Base-by-base conservation (phyloP, 1,140 invertebrate species). In the Nephotettix cincticeps region DNA sequence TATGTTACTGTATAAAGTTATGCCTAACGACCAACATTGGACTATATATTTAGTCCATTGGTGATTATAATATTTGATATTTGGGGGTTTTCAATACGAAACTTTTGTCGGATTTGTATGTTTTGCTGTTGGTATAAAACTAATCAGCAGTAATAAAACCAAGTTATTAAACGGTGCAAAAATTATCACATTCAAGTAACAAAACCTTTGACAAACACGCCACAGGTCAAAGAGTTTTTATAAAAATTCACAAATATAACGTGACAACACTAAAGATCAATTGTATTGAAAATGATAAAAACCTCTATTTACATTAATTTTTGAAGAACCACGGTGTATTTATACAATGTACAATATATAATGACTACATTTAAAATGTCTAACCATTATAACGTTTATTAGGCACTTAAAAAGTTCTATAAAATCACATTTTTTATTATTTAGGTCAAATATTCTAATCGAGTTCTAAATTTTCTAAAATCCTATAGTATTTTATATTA, bases 321-420 rank as follows among this genome's bases (percentile, higher is more conserved):
- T 61, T 61, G 25, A 19, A 21, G 3, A 6, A 23, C 9, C 13
- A 25, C 56, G 9, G 21, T 61, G 56, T 27, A 27, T 61, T 25
- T 61, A 27, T 61, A 61, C 11, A 54, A 14, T 54, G 6, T 27
- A 25, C 21, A 61, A 29, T 61, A 6, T 61, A 14, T 9, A 27
- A 27, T 36, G 32, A 36, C 56, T 61, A 61, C 56, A 61, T 61
- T 61, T 27, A 61, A 27, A 61, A 25, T 25, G 4, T 27, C 56
- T 61, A 61, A 27, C 9, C 23, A 61, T 61, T 14, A 11, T 21
- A 61, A 25, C 32, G n/a, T 6, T 54, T 54, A 14, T 9, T 61
- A 61, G 56, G 56, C 56, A 61, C 56, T 61, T 61, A 61, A 25
- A n/a, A 61, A 21, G 13, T 61, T 61, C 56, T 61, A 61, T 21